Evolutionary conservation across 2,113 vertebrate genomes (phyloP).

Genomic region (Cepphus grylle): DNA sequence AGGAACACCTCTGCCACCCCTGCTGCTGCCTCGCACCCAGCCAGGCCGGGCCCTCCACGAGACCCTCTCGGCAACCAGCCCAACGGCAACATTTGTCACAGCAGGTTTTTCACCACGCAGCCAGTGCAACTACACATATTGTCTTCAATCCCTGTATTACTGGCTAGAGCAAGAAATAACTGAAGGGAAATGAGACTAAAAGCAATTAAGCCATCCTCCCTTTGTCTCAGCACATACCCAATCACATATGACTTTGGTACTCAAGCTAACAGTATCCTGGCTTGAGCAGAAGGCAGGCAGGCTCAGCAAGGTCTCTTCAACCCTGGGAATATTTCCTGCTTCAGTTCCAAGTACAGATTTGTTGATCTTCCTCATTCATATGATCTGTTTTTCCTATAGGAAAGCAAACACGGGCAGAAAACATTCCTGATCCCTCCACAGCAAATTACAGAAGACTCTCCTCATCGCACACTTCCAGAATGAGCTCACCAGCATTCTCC

Average conservation of each 20-base stretch:
- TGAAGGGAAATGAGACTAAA: background rate
- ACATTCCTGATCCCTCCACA: background rate
- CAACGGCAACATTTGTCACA: fast-evolving
- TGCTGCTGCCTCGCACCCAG: background rate
- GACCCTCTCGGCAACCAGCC: background rate
- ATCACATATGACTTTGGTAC: background rate
- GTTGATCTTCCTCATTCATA: background rate
- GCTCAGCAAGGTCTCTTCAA: background rate
- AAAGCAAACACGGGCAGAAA: background rate
- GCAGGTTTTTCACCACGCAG: background rate
- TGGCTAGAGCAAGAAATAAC: background rate
- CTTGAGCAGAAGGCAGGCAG: background rate
- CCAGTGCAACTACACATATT: too few relatives aligned
- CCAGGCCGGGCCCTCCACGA: fast-evolving
- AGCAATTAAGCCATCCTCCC: background rate
- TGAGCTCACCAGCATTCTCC: background rate
- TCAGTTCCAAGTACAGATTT: background rate
- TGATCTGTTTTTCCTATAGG: background rate
- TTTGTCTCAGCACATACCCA: background rate
- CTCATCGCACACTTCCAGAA: background rate
- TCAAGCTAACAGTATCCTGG: background rate
- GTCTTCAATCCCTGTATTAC: background rate
- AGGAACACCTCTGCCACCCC: background rate
- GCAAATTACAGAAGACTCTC: background rate
- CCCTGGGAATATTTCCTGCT: background rate